Evolutionary conservation across 2,888 invertebrate species (phyloP).

Genomic region (Melinaea menophilus): DNA sequence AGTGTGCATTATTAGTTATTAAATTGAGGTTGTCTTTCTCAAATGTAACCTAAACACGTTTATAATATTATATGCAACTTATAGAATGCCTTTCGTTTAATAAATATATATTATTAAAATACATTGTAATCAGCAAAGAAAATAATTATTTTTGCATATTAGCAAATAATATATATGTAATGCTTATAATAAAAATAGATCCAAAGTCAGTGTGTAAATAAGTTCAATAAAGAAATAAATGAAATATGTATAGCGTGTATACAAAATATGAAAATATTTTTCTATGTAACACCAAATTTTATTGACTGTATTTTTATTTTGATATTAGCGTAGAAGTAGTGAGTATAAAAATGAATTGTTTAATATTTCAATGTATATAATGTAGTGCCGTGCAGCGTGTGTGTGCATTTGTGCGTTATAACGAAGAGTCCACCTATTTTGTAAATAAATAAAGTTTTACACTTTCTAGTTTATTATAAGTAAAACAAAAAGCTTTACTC

Average conservation of each 20-base stretch:
- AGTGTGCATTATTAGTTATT: too few relatives aligned
- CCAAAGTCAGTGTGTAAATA: constrained; percentile 61
- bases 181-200: constrained; percentile 11
- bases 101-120: background rate
- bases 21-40: too few relatives aligned
- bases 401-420: constrained; percentile 68
- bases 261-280: constrained; percentile 50
- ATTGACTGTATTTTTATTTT: constrained; percentile 30
- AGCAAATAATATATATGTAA: background rate
- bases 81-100: background rate
- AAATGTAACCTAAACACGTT: background rate
- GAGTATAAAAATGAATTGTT: constrained; percentile 20
- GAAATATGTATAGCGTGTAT: constrained; percentile 32
- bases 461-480: constrained; percentile 52
- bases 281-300: constrained; percentile 59
- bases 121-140: background rate
- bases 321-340: constrained; percentile 8
- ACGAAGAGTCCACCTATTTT: constrained; percentile 78
- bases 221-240: constrained; percentile 35
- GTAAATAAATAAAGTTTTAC: constrained; percentile 75
- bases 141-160: background rate
- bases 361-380: constrained; percentile 39
- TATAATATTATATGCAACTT: background rate
- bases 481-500: constrained; percentile 68
- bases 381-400: constrained; percentile 48